A percentile compares a stretch with the other conserved stretches of the same genome.
These are phyloP conservation scores for Seira musarum DNA, from an alignment of 2,888 invertebrate species.

Conservation along the genomic window DNA sequence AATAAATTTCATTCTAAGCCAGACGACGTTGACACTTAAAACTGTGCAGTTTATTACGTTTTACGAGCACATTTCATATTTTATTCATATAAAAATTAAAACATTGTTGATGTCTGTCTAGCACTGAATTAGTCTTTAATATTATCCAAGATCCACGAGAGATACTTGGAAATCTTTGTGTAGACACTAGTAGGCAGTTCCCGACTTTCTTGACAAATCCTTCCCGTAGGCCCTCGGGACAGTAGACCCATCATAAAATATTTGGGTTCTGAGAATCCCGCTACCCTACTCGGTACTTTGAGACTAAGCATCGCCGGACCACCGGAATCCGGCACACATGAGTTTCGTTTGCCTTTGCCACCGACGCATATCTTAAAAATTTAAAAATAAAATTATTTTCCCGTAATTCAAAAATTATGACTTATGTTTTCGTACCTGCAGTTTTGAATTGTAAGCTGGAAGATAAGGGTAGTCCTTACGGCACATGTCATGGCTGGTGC, in stretches of 20 bases:
- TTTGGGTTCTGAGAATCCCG: conserved; percentile 47
- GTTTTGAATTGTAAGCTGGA: conserved; percentile 19
- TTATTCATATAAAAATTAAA: too few relatives aligned
- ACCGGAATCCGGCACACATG: conserved; percentile 55
- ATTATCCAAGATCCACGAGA: conserved; percentile 65
- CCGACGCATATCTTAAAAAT: conserved; percentile 60
- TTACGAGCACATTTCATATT: too few relatives aligned
- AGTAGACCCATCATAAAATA: conserved; percentile 61
- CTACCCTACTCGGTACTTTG: conserved; percentile 28
- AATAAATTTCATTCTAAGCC: too few relatives aligned
- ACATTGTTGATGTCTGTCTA: too few relatives aligned
- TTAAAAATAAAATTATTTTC: background rate
- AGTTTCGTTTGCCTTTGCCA: conserved; percentile 43
- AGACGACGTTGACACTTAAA: too few relatives aligned
- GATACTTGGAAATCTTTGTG: conserved; percentile 51
- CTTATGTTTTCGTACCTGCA: conserved; percentile 13
- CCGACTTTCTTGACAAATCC: conserved; percentile 39
- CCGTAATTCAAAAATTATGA: background rate
- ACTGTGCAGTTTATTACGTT: too few relatives aligned
- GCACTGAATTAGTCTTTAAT: conserved; percentile 56
- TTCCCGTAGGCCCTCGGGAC: conserved; percentile 49
- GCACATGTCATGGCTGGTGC: conserved; percentile 46
- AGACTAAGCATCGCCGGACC: conserved; percentile 51
- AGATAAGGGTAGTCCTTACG: conserved; percentile 26
- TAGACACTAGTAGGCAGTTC: conserved; percentile 56